Percentiles rank a stretch among this genome's conserved stretches.
Evolutionary conservation across 2,113 vertebrate species (phyloP).

Genomic region (Empidonax traillii): DNA sequence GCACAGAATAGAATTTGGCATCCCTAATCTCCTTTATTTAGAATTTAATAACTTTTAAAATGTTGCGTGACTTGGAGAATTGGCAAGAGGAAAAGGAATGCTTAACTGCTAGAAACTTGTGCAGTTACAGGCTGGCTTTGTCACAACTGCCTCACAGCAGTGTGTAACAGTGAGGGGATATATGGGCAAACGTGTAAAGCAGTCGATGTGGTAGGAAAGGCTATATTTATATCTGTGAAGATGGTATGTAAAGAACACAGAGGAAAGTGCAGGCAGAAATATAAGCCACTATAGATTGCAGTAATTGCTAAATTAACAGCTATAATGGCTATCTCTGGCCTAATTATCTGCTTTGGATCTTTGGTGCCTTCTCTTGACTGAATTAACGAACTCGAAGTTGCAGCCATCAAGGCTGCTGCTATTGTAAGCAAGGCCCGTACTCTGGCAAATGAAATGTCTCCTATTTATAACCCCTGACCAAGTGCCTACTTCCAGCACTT

Average conservation of each 20-base stretch:
- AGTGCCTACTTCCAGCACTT: background rate
- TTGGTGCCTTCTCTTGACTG: background rate
- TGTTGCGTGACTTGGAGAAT: constrained; percentile 6
- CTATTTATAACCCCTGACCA: background rate
- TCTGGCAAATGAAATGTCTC: background rate
- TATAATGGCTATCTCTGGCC: background rate
- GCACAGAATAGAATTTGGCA: constrained; percentile 30
- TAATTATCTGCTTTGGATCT: constrained; percentile 2
- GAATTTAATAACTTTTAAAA: constrained; percentile 51
- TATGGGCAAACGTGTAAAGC: background rate
- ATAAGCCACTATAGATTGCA: background rate
- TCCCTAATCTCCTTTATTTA: constrained; percentile 48
- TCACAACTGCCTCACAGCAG: background rate
- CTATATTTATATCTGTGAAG: background rate
- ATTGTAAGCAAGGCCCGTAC: background rate
- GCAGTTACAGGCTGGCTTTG: background rate
- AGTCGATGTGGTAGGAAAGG: background rate
- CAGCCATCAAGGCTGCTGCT: background rate
- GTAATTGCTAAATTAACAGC: background rate
- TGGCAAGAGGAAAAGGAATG: background rate
- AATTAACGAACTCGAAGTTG: background rate
- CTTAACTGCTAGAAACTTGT: background rate
- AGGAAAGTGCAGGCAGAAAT: background rate
- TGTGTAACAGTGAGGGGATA: background rate
- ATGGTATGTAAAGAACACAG: background rate